A percentile compares a stretch with the other conserved stretches of the same genome.
These are phyloP conservation scores for Amblyraja radiata DNA, from an alignment of 2,797 vertebrate species.

Conservation along the genomic window DNA sequence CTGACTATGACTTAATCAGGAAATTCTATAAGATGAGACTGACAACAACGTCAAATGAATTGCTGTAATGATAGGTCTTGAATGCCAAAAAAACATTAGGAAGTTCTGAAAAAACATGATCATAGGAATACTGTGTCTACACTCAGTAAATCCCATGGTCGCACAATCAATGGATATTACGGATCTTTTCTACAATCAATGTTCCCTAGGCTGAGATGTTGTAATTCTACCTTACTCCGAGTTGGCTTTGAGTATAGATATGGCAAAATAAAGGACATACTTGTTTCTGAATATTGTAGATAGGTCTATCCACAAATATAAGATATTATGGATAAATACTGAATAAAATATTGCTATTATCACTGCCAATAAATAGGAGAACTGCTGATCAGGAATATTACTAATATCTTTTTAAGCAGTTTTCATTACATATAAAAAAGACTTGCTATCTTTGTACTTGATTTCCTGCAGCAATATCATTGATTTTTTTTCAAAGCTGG, in stretches of 20 bases:
- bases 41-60: background rate
- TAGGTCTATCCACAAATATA: background rate
- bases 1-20: background rate
- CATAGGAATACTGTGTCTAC: background rate
- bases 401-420: background rate
- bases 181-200: background rate
- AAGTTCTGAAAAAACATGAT: background rate
- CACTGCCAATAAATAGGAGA: background rate
- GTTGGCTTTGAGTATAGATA: background rate
- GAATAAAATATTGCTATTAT: background rate
- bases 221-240: no score
- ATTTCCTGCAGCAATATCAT: background rate
- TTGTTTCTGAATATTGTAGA: background rate
- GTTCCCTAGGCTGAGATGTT: background rate
- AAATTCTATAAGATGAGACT: background rate
- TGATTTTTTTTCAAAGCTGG: background rate
- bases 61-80: background rate
- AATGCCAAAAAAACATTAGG: background rate
- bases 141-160: background rate
- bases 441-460: background rate
- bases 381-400: background rate
- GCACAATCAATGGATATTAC: background rate
- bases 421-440: background rate
- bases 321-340: background rate
- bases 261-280: background rate